Conservation (phyloP, 2,888 invertebrate species). For the Apamea epomidion region DNA sequence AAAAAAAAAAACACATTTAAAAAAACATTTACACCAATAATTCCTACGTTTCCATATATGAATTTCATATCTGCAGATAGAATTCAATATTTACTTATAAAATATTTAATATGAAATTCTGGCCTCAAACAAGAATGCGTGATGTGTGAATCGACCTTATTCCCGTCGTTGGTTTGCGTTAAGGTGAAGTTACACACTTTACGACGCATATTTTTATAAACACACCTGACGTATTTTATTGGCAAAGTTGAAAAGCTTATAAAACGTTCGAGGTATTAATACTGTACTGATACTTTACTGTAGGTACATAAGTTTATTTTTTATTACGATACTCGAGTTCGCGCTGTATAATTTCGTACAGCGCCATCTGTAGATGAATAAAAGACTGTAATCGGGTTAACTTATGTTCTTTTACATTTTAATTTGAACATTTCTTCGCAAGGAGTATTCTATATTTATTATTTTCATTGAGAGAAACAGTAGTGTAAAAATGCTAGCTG, state of each 20-base stretch:
- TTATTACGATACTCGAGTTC: constrained; percentile 53
- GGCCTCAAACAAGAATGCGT: constrained; percentile 17
- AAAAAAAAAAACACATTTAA: background rate
- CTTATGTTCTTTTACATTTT: background rate
- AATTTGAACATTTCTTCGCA: background rate
- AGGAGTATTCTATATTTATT: background rate
- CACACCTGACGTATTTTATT: constrained; percentile 69
- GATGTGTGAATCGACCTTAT: constrained; percentile 47
- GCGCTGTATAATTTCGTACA: constrained; percentile 44
- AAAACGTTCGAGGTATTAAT: constrained; percentile 59
- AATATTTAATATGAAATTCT: constrained; percentile 52
- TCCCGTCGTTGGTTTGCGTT: constrained; percentile 35
- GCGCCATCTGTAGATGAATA: constrained; percentile 30
- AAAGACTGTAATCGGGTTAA: background rate
- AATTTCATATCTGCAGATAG: constrained; percentile 2
- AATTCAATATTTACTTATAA: constrained; percentile 33
- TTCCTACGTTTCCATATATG: background rate
- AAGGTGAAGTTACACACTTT: constrained; percentile 61
- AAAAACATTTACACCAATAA: background rate
- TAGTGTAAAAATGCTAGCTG: no score
- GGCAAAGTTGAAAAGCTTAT: constrained; percentile 65
- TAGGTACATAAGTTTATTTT: constrained; percentile 42
- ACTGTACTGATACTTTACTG: constrained; percentile 44
- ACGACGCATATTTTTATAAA: constrained; percentile 68
- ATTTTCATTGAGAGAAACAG: background rate